Evolutionary conservation across 2,888 invertebrate genomes (phyloP).

Genomic region (Ditula angustiorana): DNA sequence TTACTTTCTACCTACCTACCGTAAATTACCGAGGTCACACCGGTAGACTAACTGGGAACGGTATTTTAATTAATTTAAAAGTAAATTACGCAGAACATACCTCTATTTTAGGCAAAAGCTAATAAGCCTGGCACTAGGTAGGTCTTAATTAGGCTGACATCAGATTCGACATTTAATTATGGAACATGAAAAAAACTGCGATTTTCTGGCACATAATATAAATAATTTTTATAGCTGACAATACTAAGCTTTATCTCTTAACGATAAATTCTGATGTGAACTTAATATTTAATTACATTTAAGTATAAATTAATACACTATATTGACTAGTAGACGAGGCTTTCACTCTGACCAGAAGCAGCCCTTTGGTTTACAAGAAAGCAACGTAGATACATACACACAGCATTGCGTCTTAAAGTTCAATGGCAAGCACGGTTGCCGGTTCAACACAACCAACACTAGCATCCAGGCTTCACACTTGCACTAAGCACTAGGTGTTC

Average conservation of each 20-base stretch:
- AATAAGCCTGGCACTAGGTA: too few species aligned
- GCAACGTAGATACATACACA: not conserved
- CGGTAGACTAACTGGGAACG: not conserved
- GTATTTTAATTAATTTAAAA: slow-evolving; percentile 1
- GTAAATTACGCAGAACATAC: not conserved
- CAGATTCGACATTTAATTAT: too few species aligned
- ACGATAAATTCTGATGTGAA: too few species aligned
- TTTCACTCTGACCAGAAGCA: not conserved
- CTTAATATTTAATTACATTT: too few species aligned
- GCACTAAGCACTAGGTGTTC: slow-evolving; percentile 77
- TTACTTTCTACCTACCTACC: slow-evolving; percentile 10
- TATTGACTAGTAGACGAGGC: not conserved
- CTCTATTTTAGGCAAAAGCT: not conserved
- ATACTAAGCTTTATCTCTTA: too few species aligned
- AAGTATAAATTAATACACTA: too few species aligned
- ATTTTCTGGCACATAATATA: too few species aligned
- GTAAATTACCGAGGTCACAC: not conserved
- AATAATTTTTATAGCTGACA: too few species aligned
- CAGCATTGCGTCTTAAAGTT: not conserved
- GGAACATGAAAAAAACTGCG: too few species aligned
- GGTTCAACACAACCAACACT: not conserved
- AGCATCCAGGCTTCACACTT: slow-evolving; percentile 14
- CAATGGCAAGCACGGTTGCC: not conserved
- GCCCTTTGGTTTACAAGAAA: not conserved
- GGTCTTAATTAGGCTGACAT: too few species aligned